Evolutionary conservation across 2,888 invertebrate species (phyloP).

Genomic region (Caenorhabditis sp.): DNA sequence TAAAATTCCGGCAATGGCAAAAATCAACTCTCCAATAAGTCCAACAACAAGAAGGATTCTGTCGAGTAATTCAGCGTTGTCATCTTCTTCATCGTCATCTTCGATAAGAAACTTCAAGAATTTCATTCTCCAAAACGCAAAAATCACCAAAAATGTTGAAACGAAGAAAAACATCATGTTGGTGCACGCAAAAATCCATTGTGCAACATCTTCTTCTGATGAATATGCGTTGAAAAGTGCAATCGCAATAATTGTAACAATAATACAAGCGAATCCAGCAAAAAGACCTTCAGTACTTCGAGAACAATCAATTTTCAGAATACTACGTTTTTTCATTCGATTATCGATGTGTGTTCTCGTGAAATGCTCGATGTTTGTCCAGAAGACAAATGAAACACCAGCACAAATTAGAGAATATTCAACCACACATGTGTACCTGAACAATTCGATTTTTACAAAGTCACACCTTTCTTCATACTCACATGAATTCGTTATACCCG

Average conservation of each 20-base stretch:
- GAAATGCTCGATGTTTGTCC: constrained; percentile 49
- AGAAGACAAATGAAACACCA: constrained; percentile 58
- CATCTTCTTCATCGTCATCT: constrained; percentile 51
- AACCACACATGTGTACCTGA: constrained; percentile 58
- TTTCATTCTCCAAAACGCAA: constrained; percentile 54
- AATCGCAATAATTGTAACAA: constrained; percentile 50
- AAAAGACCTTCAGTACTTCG: constrained; percentile 57
- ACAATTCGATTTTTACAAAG: not conserved
- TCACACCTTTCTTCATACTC: constrained; percentile 3
- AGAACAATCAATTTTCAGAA: constrained; percentile 58
- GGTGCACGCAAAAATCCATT: constrained; percentile 57
- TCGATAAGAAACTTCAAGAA: constrained; percentile 47
- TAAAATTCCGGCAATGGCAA: constrained; percentile 53
- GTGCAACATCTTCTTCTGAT: constrained; percentile 41
- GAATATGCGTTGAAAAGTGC: constrained; percentile 57
- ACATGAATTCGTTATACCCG: constrained; percentile 59
- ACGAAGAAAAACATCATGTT: constrained; percentile 50
- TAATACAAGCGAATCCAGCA: constrained; percentile 49
- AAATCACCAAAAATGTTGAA: constrained; percentile 45
- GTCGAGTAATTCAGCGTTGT: constrained; percentile 56
- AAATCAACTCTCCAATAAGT: constrained; percentile 54
- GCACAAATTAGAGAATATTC: constrained; percentile 59
- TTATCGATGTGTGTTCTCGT: constrained; percentile 28
- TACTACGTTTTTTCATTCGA: constrained; percentile 44
- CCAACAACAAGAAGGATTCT: constrained; percentile 55